These are phyloP conservation scores for Pangasius macronema DNA, from an alignment of 2,797 vertebrate species.

Conservation along the genomic window DNA sequence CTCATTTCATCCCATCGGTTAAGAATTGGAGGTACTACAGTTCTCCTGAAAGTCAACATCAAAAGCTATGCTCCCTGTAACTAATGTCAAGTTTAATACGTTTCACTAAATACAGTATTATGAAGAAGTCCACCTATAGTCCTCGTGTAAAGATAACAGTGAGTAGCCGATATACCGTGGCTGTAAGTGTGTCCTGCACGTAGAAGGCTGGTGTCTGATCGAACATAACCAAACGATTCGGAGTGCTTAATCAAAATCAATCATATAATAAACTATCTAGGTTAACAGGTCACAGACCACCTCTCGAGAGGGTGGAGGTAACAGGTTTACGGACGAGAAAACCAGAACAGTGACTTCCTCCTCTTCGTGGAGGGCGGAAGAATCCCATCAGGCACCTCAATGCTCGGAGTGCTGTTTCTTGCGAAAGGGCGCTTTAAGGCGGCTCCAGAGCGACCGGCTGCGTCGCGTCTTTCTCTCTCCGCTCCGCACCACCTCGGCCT, in stretches of 20 bases:
- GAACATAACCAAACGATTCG: background rate
- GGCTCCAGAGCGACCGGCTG: conserved; percentile 78
- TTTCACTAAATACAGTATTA: conserved; percentile 49
- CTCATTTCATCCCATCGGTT: background rate
- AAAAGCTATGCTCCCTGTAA: conserved; percentile 28
- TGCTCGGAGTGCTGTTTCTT: conserved; percentile 82
- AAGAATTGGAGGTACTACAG: conserved; percentile 28
- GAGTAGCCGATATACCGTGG: conserved; percentile 22
- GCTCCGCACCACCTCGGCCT: conserved; percentile 74
- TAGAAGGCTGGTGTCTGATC: conserved; percentile 36
- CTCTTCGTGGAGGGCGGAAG: background rate
- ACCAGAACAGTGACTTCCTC: background rate
- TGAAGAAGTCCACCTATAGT: conserved; percentile 35
- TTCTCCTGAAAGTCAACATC: conserved; percentile 33
- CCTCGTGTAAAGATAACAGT: conserved; percentile 28
- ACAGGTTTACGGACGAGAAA: background rate
- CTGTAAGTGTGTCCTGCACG: conserved; percentile 37
- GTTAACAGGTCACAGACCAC: conserved; percentile 21
- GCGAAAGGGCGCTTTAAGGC: conserved; percentile 78
- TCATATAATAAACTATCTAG: conserved; percentile 26
- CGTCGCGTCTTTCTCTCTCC: conserved; percentile 77
- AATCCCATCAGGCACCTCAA: conserved; percentile 63
- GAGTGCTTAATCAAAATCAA: conserved; percentile 41
- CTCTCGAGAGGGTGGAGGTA: background rate
- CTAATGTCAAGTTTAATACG: conserved; percentile 47